Evolutionary conservation across 1,140 invertebrate species (phyloP).

Genomic region (Drepana arcuata): DNA sequence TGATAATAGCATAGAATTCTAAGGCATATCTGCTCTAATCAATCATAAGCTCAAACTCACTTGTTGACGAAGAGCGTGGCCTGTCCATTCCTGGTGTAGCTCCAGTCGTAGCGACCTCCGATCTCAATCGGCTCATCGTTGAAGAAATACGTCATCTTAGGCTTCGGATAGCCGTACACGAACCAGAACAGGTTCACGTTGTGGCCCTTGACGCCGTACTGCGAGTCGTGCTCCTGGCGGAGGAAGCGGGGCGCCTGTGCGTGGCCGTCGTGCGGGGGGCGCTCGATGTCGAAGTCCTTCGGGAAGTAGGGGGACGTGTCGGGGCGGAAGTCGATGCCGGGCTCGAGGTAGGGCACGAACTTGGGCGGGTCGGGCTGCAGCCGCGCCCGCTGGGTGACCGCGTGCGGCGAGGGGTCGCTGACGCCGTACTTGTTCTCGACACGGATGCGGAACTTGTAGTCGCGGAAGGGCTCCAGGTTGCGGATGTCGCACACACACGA

Average conservation of each 20-base stretch:
- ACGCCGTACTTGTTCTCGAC: conserved; percentile 97
- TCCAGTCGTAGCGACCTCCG: conserved; percentile 86
- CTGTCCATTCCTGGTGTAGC: conserved; percentile 91
- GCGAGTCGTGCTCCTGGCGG: conserved; percentile 85
- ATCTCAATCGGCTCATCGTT: conserved; percentile 87
- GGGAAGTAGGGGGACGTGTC: conserved; percentile 92
- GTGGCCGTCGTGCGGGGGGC: conserved; percentile 87
- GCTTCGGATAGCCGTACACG: conserved; percentile 94
- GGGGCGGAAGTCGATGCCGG: conserved; percentile 88
- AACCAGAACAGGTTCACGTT: conserved; percentile 92
- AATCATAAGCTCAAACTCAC: too few species aligned
- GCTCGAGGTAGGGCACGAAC: conserved; percentile 83
- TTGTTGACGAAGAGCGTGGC: conserved; percentile 89
- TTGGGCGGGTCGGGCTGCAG: conserved; percentile 85
- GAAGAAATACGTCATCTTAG: conserved; percentile 90
- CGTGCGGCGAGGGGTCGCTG: conserved; percentile 94
- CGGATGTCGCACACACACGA: conserved; percentile 89
- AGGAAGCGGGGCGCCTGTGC: conserved; percentile 88
- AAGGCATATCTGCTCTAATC: too few species aligned
- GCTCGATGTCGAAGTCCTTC: conserved; percentile 90
- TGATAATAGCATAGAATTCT: too few species aligned
- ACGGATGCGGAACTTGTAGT: conserved; percentile 94
- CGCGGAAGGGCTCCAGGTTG: conserved; percentile 86
- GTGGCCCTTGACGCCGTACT: conserved; percentile 91
- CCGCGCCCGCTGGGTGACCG: conserved; percentile 84